These are phyloP conservation scores for Bettongia penicillata DNA, from an alignment of 2,113 vertebrate genomes.

Conservation along the genomic window DNA sequence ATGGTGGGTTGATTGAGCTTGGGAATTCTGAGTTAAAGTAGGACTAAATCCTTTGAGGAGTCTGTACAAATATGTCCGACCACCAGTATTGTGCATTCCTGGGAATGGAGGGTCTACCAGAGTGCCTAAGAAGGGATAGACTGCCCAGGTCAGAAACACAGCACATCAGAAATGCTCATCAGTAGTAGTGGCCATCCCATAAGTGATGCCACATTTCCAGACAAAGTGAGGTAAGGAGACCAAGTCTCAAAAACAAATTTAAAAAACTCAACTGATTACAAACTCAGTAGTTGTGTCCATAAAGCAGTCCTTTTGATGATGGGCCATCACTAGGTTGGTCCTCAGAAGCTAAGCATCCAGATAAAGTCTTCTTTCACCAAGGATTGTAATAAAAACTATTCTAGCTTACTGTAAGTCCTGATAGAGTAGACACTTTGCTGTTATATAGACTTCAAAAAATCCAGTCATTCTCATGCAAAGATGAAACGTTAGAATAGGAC, in stretches of 20 bases:
- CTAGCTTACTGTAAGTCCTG: background rate
- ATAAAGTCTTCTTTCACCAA: background rate
- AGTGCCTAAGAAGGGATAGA: too few species aligned
- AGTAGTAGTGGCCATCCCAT: background rate
- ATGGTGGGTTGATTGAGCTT: background rate
- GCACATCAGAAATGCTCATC: background rate
- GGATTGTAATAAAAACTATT: background rate
- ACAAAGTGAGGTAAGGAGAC: background rate
- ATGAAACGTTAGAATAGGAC: background rate
- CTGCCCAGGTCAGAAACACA: background rate
- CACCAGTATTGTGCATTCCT: background rate
- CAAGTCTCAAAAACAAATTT: background rate
- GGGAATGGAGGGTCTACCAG: background rate
- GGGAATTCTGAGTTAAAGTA: background rate
- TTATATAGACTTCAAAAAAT: background rate
- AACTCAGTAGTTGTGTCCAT: too few species aligned
- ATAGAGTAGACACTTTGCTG: background rate
- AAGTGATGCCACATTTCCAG: background rate
- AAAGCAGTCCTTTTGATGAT: too few species aligned
- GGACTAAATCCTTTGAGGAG: background rate
- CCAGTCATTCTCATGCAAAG: background rate
- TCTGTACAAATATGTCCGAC: background rate
- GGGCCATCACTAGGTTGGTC: too few species aligned
- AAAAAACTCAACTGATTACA: too few species aligned
- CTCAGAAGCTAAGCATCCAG: too few species aligned